Base-by-base conservation (phyloP, 2,888 invertebrate genomes). In the Ophion costatus region DNA sequence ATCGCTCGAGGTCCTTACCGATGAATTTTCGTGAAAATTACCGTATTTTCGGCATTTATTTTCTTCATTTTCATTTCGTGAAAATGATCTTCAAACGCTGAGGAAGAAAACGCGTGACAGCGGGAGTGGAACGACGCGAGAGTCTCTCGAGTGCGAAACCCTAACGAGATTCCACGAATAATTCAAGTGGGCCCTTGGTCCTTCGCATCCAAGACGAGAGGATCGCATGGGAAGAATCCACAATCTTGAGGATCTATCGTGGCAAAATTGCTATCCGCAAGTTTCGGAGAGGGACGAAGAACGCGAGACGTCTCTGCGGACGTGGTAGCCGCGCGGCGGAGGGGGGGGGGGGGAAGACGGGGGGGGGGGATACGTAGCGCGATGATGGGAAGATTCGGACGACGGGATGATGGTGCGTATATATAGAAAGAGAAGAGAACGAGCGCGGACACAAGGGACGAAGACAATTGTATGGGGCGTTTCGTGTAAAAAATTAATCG, bases 171-270 rank as follows among this genome's bases (percentile, higher is more conserved):
- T 75, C 63, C 64, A 45, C 64, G 75, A 75, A 75, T 75, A 75
- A 75, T 75, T 75, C 75, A 38, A 64, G 42, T 45, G 63, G 56
- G 70, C 17, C 51, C 63, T 59, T 11, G 75, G 57, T 73, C 17
- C 33, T 33, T 38, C 51, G 63, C n/a, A 29, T 45, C 45, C 45
- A 17, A 69, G 45, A 51, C 17, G 51, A 51, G 74, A 38, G 75
- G 24, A 75, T 75, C 51, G 51, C 75, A 75, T 75, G 75, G 75
- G 64, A 51, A 75, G 75, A 75, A 75, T 78, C 59, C 77, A 69
- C 77, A 59, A 78, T 69, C 67, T 69, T 78, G 59, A 42, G 67
- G 45, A 69, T 78, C 77, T 78, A 77, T 69, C 77, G 59, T 69
- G 22, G 42, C 77, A 67, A 77, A 67, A 77, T 77, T 67, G 57